phyloP scores from a whole-genome alignment of 2,888 invertebrate species.

The Drosophila lutescens region DNA sequence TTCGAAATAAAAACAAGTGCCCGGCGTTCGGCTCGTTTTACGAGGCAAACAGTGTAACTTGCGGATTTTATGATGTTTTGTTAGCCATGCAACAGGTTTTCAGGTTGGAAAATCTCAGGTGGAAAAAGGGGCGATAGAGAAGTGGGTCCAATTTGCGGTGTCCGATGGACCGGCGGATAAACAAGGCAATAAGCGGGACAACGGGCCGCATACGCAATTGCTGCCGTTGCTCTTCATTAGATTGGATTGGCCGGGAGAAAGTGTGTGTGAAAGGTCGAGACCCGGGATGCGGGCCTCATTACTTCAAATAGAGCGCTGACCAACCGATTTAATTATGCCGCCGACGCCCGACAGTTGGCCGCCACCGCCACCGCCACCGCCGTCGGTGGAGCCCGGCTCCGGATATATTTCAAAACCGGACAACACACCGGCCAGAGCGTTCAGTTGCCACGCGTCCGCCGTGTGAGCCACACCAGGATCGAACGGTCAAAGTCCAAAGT shows the following conservation, averaged over 20 bases:
- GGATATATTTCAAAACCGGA: conserved; percentile 71
- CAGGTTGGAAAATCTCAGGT: conserved; percentile 13
- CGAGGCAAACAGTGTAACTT: conserved; percentile 73
- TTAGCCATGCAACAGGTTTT: conserved; percentile 25
- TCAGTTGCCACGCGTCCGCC: conserved; percentile 60
- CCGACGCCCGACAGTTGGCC: conserved; percentile 46
- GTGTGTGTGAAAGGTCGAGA: neutral
- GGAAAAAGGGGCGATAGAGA: neutral
- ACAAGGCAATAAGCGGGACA: conserved; percentile 66
- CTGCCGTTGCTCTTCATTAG: conserved; percentile 76
- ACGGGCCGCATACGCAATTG: conserved; percentile 44
- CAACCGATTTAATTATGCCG: conserved; percentile 69
- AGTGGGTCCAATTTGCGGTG: conserved; percentile 46
- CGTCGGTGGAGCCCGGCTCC: conserved; percentile 15
- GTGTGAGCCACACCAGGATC: conserved; percentile 29
- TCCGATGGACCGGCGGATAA: conserved; percentile 52
- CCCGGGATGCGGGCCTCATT: conserved; percentile 54
- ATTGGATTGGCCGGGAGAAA: conserved; percentile 9
- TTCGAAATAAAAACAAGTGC: conserved; percentile 45
- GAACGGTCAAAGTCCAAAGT: neutral
- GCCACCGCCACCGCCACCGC: neutral
- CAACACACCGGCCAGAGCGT: conserved; percentile 35
- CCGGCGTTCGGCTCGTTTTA: conserved; percentile 44
- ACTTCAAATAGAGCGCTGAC: conserved; percentile 66
- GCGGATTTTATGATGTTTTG: conserved; percentile 68